These are phyloP conservation scores for Cranoglanis bouderius DNA, from an alignment of 2,113 vertebrate species.

Conservation along the genomic window DNA sequence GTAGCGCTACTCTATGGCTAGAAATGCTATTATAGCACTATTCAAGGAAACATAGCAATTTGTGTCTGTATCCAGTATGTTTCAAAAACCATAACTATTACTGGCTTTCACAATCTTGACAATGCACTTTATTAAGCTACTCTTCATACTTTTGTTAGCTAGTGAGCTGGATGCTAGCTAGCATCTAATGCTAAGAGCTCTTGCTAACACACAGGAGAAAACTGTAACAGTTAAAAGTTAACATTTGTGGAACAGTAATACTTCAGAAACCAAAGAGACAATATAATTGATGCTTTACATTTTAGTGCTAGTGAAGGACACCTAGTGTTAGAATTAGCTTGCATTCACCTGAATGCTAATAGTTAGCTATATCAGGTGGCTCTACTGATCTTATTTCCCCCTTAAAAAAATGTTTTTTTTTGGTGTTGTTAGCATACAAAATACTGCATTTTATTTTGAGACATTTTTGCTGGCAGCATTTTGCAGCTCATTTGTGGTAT, in stretches of 20 bases:
- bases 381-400: background rate
- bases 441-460: background rate
- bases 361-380: background rate
- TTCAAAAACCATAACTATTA: background rate
- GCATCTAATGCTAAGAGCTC: background rate
- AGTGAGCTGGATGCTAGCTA: background rate
- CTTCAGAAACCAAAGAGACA: background rate
- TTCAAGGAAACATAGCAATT: background rate
- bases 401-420: background rate
- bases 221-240: background rate
- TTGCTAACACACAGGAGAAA: background rate
- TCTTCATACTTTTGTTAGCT: background rate
- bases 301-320: background rate
- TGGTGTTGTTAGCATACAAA: background rate
- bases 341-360: background rate
- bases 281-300: background rate
- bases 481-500: background rate
- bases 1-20: background rate
- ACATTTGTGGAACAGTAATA: background rate
- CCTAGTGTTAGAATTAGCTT: background rate
- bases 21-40: too few species aligned
- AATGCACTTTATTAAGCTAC: too few species aligned
- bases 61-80: background rate
- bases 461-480: background rate
- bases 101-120: background rate